These are phyloP conservation scores for Anaspis maculata DNA, from an alignment of 2,888 invertebrate species.

Conservation along the genomic window DNA sequence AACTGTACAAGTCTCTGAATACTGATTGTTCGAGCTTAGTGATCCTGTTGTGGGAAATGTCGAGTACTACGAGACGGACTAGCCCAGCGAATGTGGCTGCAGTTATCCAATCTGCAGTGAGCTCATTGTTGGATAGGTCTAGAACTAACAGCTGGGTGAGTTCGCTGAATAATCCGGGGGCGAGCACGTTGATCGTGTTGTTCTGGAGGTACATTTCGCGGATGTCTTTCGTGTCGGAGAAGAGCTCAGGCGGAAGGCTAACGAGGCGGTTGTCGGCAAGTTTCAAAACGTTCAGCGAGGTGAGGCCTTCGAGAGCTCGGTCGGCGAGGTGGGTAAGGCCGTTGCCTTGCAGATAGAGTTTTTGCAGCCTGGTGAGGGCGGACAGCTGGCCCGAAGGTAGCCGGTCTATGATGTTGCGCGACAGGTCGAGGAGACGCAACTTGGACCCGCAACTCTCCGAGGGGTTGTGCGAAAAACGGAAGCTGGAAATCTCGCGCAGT, in stretches of 20 bases:
- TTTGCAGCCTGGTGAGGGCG: constrained; percentile 60
- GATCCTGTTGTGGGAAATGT: constrained; percentile 69
- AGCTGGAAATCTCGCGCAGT: constrained; percentile 64
- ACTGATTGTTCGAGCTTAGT: constrained; percentile 66
- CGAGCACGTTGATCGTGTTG: constrained; percentile 72
- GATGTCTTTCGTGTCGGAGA: constrained; percentile 67
- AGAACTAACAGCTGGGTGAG: constrained; percentile 65
- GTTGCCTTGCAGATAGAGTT: constrained; percentile 69
- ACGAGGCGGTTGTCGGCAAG: constrained; percentile 74
- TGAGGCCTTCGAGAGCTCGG: constrained; percentile 67
- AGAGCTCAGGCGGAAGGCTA: constrained; percentile 73
- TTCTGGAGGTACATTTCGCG: constrained; percentile 76
- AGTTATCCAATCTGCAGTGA: constrained; percentile 76
- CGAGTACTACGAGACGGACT: constrained; percentile 66
- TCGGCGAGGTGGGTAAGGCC: constrained; percentile 68
- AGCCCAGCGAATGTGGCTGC: constrained; percentile 72
- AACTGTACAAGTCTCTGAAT: constrained; percentile 68
- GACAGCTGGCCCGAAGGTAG: constrained; percentile 65
- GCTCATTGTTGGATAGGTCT: constrained; percentile 70
- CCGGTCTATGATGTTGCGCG: constrained; percentile 69
- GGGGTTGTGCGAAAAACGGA: constrained; percentile 58
- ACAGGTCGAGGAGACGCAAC: constrained; percentile 63
- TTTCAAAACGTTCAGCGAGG: constrained; percentile 63
- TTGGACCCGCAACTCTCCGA: constrained; percentile 63
- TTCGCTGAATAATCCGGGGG: constrained; percentile 71